Evolutionary conservation across 2,888 invertebrate species (phyloP).

Genomic region (Tupiocoris notatus): DNA sequence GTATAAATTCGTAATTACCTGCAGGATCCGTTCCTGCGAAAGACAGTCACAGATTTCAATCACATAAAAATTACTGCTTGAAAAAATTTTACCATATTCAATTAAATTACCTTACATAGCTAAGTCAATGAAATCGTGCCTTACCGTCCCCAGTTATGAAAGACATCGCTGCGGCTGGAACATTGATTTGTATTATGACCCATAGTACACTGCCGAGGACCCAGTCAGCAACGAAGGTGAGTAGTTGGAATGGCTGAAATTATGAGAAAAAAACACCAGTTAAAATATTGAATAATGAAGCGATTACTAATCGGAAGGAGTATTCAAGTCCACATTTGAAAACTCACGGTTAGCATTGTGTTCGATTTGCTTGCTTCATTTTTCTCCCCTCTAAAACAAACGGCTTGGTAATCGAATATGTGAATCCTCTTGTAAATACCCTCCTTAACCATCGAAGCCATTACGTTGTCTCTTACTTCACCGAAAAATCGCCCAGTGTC

Average conservation of each 20-base stretch:
- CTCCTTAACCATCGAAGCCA: conserved; percentile 70
- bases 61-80: too few relatives aligned
- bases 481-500: conserved; percentile 87
- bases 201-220: conserved; percentile 50
- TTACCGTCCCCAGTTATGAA: conserved; percentile 56
- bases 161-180: conserved; percentile 46
- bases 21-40: conserved; percentile 7
- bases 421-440: conserved; percentile 72
- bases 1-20: not conserved
- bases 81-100: too few relatives aligned
- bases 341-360: conserved; percentile 52
- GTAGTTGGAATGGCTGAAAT: conserved; percentile 59
- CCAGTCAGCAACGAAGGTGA: conserved; percentile 62
- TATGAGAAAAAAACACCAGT: too few relatives aligned
- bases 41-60: too few relatives aligned
- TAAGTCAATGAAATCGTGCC: conserved; percentile 46
- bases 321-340: not conserved
- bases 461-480: conserved; percentile 64
- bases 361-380: conserved; percentile 59
- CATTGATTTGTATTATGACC: conserved; percentile 50
- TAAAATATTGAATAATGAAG: too few relatives aligned
- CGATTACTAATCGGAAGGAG: too few relatives aligned
- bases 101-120: not conserved
- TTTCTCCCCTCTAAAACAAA: conserved; percentile 68
- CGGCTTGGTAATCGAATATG: conserved; percentile 85